phyloP scores from a whole-genome alignment of 2,113 vertebrate genomes.

The Paedocypris sp. region DNA sequence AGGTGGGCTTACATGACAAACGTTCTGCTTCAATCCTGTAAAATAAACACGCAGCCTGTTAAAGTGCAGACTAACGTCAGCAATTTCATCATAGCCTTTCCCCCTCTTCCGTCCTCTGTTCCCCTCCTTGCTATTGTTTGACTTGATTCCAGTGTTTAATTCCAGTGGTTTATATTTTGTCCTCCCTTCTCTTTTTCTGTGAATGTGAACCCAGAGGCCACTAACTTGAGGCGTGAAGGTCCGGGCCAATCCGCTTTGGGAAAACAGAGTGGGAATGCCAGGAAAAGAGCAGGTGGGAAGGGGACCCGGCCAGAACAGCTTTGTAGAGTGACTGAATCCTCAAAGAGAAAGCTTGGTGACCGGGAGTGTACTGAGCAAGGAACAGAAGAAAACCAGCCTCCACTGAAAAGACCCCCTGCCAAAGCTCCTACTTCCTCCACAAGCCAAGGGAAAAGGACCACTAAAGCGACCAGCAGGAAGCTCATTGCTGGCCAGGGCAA shows the following conservation, averaged over 20 bases:
- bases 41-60: constrained; percentile 50
- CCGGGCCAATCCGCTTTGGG: constrained; percentile 39
- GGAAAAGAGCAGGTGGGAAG: constrained; percentile 44
- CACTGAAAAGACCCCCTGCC: constrained; percentile 57
- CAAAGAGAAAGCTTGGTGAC: constrained; percentile 69
- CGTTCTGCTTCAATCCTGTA: constrained; percentile 46
- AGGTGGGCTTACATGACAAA: constrained; percentile 53
- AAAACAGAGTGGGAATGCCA: constrained; percentile 64
- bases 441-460: constrained; percentile 44
- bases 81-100: constrained; percentile 46
- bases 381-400: constrained; percentile 59
- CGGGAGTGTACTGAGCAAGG: constrained; percentile 53
- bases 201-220: constrained; percentile 42
- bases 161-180: neutral
- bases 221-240: constrained; percentile 27
- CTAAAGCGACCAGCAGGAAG: constrained; percentile 58
- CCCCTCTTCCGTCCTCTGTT: neutral
- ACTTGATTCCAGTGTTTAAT: constrained; percentile 35
- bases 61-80: constrained; percentile 46
- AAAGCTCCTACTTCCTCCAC: constrained; percentile 43
- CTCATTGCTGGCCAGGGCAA: constrained; percentile 79
- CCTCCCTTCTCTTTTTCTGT: constrained; percentile 35
- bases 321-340: constrained; percentile 55
- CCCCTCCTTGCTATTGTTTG: constrained; percentile 39
- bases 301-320: constrained; percentile 43